Conservation (phyloP, 2,888 invertebrate genomes). For the Euplexia lucipara region DNA sequence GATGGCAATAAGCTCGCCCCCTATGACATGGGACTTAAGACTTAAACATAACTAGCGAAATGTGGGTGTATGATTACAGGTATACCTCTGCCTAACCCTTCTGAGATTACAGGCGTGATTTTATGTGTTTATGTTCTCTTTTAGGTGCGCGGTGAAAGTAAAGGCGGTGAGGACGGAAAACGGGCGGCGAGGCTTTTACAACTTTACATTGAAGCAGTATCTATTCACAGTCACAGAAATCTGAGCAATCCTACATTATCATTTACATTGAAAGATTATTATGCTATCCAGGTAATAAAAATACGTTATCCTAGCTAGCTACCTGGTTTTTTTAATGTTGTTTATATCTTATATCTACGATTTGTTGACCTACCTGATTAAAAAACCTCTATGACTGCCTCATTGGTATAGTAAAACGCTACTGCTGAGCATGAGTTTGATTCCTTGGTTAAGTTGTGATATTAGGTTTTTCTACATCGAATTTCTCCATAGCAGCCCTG, state of each 20-base stretch:
- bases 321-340: neutral
- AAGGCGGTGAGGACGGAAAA: conserved; percentile 89
- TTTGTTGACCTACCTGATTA: neutral
- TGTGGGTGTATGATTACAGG: no score
- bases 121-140: conserved; percentile 1
- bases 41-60: no score
- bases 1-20: no score
- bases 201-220: conserved; percentile 95
- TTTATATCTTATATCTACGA: neutral
- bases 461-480: no score
- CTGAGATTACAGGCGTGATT: no score
- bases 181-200: conserved; percentile 92
- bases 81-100: no score
- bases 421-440: no score
- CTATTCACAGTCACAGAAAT: conserved; percentile 94
- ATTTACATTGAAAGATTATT: conserved; percentile 94
- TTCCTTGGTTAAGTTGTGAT: no score
- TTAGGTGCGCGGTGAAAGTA: conserved; percentile 91
- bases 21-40: no score
- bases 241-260: conserved; percentile 90
- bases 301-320: neutral
- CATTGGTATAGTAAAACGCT: no score
- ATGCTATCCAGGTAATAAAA: conserved; percentile 92
- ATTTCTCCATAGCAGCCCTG: no score
- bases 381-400: no score